These are phyloP conservation scores for Ciconia nigra DNA, from an alignment of 2,797 vertebrate genomes.

Conservation along the genomic window DNA sequence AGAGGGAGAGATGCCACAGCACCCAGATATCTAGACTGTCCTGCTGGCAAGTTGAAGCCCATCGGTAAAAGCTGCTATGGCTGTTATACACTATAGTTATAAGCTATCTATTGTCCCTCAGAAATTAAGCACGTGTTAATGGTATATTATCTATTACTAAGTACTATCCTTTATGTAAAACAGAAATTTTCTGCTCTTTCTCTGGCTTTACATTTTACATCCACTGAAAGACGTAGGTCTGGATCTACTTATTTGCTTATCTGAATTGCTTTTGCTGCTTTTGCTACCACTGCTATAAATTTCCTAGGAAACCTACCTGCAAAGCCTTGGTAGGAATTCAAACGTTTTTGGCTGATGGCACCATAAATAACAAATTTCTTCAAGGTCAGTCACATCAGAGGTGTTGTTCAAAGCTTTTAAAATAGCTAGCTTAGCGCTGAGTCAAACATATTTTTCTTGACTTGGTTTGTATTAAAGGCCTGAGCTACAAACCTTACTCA, in stretches of 20 bases:
- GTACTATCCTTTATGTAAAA: not conserved
- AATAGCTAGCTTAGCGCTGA: slow-evolving; percentile 26
- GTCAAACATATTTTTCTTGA: slow-evolving; percentile 16
- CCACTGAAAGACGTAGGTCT: not conserved
- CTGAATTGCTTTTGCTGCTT: slow-evolving; percentile 19
- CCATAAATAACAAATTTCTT: slow-evolving; percentile 17
- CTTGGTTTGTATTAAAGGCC: not conserved
- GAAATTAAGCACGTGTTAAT: not conserved
- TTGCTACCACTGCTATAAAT: slow-evolving; percentile 15
- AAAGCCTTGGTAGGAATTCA: not conserved
- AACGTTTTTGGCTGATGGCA: not conserved
- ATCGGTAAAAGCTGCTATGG: not conserved
- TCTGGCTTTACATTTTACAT: not conserved
- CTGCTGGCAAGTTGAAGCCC: not conserved
- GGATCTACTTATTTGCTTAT: slow-evolving; percentile 14
- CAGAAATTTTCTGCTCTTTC: not conserved
- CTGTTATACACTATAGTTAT: not conserved
- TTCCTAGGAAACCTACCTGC: slow-evolving; percentile 10
- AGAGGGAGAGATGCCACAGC: not conserved
- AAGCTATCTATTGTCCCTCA: not conserved
- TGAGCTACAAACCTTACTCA: not conserved
- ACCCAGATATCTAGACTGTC: not conserved
- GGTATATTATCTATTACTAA: not conserved
- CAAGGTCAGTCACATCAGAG: slow-evolving; percentile 35
- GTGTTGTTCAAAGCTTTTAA: slow-evolving; percentile 34